These are phyloP conservation scores for Muscicapa striata DNA, from an alignment of 2,797 vertebrate genomes.

Conservation along the genomic window DNA sequence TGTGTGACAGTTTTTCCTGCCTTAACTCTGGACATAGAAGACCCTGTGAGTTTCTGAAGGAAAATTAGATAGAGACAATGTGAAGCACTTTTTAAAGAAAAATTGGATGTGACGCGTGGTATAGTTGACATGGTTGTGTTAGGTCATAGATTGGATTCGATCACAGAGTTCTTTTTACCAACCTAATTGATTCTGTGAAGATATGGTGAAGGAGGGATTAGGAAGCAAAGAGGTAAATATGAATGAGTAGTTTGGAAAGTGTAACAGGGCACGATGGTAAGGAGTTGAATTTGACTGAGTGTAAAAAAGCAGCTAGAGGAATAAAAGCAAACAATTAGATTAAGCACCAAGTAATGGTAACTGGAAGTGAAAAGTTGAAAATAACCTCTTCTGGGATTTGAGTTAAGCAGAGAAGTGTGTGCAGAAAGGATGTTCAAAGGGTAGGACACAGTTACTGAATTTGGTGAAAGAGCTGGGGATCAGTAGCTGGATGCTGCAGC, in stretches of 20 bases:
- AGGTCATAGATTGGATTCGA: accelerated
- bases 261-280: background rate
- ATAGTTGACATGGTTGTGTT: background rate
- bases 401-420: background rate
- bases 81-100: background rate
- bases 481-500: background rate
- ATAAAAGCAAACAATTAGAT: background rate
- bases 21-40: background rate
- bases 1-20: background rate
- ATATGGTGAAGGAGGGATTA: background rate
- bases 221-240: background rate
- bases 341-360: background rate
- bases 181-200: background rate
- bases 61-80: background rate
- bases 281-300: background rate
- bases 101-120: background rate
- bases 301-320: background rate
- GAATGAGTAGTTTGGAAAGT: background rate
- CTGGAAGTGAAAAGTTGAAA: background rate
- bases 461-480: background rate
- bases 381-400: background rate
- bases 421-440: background rate
- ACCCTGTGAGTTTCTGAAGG: background rate
- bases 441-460: background rate
- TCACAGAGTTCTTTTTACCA: background rate